Base-by-base conservation (phyloP, 2,888 invertebrate species). In the Norana najaformis region DNA sequence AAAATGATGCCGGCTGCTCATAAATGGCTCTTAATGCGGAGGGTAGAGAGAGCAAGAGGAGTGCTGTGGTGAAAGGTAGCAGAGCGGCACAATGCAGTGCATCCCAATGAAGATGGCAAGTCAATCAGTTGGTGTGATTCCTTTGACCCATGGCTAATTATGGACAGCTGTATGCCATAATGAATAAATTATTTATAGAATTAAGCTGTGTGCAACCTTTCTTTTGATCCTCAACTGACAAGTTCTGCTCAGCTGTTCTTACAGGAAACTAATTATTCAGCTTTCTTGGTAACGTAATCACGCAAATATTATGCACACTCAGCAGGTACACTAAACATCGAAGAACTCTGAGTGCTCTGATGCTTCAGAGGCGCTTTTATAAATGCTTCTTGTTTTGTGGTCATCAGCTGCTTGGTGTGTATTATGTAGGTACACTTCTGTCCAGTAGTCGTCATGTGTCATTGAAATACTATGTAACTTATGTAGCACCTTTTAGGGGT, bases 181-280 rank as follows among this genome's bases (percentile, higher is more conserved):
- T 88, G 39, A 30, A 88, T 88, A 39, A 47, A 88, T 88, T 88
- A 47, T 37, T 47, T 37, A 38, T 37, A 37, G 14, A 37, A n/a
- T 41, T 35, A 41, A 36, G 34, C 16, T 53, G 0, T 53, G 0
- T 69, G 3, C 34, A 30, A 18, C 38, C 41, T 35, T 34, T n/a
- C 35, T 89, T 36, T 35, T 47, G 41, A 89, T 89, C 53, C 39
- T 34, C 89, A 47, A 41, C 69, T 69, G 69, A 69, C 69, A 69
- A 69, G 8, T 30, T 30, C 30, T 53, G 23, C 69, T 69, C 69
- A 69, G 69, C 69, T n/a, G n/a, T 69, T 69, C 69, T 30, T 69
- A 69, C 11, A 1, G 2, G 69, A 69, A 69, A 8, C 69, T 69
- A 69, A 69, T 69, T 69, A 69, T n/a, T 16, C 20, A 23, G 69